Base-by-base conservation (phyloP, 2,113 vertebrate genomes). In the Protomyctophum bolini region DNA sequence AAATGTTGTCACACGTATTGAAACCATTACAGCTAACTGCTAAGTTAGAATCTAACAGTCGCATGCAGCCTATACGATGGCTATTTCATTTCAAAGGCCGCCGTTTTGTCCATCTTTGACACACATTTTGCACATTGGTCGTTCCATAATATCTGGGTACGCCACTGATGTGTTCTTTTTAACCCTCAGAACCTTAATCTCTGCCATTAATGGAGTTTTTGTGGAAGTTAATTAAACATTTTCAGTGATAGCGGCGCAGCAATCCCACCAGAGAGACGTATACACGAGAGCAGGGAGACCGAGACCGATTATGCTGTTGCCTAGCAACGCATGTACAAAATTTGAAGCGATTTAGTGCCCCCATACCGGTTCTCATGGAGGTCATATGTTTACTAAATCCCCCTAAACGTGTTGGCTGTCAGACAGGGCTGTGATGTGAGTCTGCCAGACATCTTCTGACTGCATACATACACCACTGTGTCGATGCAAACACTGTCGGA, bases 271-370 rank as follows among this genome's bases (percentile, higher is more conserved):
- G 87, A 92, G 62, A 61, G 79, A 79, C 80, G 79, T 78, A 73
- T 77, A 77, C 66, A 77, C 68, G 76, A 85, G 77, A 88, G 66
- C 70, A 73, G 79, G 68, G 85, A 83, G 83, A 86, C 65, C 66
- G 86, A 90, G 87, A 87, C 74, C 89, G 83, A 88, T 91, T 91
- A 88, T 84, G 79, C 88, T 92, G 93, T 94, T 92, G 93, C 93
- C 88, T 93, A 93, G 93, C 93, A 94, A 94, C 93, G 77, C 88
- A 83, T 91, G 91, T 86, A 91, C 89, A 93, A 92, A 92, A 92
- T 89, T 88, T 88, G 79, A 92, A 92, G 80, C 78, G 77, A 90
- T 92, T 89, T 89, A 77, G 84, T 91, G 86, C 80, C 88, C 90
- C 88, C 85, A 84, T 90, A 86, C 86, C 83, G 86, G 73, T 87